Evolutionary conservation across 1,140 invertebrate genomes (phyloP), one percentile per base, ranked within the genome.

Genomic region (Drosophila lacertosa): DNA sequence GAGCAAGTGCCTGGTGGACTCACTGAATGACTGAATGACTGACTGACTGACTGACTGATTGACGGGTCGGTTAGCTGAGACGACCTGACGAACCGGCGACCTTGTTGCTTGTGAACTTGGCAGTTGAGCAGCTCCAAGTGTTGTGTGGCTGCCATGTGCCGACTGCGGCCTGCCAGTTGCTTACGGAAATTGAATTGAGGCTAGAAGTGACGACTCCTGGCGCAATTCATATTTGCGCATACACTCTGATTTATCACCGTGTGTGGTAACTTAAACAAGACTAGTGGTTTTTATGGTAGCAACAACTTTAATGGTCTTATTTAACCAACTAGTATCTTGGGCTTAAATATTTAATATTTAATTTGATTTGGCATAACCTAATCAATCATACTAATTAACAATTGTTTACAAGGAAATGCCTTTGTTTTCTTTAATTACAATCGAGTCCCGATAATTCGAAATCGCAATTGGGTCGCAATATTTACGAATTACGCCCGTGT

Each of bases 21-120:
- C 20, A 22, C 29, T 20, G 37, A 32, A 20, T 29, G 53, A 22
- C 32, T 40, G 53, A 39, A 24, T 5, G 50, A 48, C 50, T 26
- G 58, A 40, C 18, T 13, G 42, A 54, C 35, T 16, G 32, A 20
- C 44, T 20, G 29, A 40, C 48, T 47, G 33, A 63, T 47, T 50
- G 62, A 66, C 68, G 37, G n/a, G 15, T 59, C 53, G 47, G 47
- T 59, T 59, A 59, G 39, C 62, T 47, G 18, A 24, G 16, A 44
- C 45, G 35, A 33, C 13, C 37, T 6, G 57, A 18, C 57, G 39
- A 65, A n/a, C 39, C 42, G 53, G 16, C 50, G 73, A 72, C 57
- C 69, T 75, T 75, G 73, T 53, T 67, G 68, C 69, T 42, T 51
- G 39, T 72, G 60, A 71, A 66, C 72, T 64, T 64, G 59, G 58